Conservation (phyloP, 2,888 invertebrate species). For the Geophilus truncorum region DNA sequence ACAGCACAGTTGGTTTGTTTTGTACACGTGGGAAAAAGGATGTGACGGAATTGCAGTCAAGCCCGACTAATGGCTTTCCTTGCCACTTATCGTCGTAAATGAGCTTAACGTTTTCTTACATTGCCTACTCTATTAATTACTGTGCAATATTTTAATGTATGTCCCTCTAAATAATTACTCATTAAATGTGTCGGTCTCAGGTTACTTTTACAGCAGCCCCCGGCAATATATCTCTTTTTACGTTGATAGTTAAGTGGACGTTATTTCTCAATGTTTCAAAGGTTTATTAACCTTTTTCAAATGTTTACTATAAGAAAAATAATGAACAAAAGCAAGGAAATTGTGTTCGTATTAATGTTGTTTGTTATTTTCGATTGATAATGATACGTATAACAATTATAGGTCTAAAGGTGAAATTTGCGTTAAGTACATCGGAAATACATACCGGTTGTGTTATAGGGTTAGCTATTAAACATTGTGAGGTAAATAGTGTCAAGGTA, state of each 20-base stretch:
- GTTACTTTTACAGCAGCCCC: no score
- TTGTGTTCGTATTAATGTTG: not conserved
- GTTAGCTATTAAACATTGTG: not conserved
- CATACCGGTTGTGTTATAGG: not conserved
- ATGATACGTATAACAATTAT: no score
- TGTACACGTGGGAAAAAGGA: not conserved
- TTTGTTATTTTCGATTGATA: no score
- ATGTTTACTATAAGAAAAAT: no score
- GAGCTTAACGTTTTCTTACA: not conserved
- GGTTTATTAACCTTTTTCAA: no score
- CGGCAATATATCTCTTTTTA: no score
- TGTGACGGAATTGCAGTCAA: not conserved
- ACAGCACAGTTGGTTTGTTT: not conserved
- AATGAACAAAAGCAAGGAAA: not conserved
- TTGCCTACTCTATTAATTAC: no score
- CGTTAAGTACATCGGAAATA: not conserved
- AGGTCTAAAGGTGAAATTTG: no score
- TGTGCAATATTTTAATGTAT: not conserved
- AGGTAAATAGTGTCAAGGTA: not conserved
- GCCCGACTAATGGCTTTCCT: not conserved
- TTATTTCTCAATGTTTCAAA: no score
- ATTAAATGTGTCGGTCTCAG: no score
- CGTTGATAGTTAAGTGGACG: no score
- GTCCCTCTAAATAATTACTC: no score
- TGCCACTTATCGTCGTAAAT: not conserved